phyloP scores from a whole-genome alignment of 2,888 invertebrate genomes.

The Acleris cristana region DNA sequence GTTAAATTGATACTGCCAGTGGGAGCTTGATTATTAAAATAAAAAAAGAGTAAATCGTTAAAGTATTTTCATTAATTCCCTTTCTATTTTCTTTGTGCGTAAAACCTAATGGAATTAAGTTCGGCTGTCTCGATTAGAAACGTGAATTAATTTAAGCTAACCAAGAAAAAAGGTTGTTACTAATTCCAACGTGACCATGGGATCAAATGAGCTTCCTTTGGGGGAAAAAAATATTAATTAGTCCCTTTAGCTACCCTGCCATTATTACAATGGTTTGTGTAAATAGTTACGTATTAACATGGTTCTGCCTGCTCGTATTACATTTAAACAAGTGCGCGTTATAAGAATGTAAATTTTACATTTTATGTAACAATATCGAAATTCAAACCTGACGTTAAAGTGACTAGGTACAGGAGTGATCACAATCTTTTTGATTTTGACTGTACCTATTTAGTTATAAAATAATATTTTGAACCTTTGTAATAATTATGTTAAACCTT shows the following conservation, averaged over 20 bases:
- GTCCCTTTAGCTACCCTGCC: constrained; percentile 42
- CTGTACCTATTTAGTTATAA: too few species aligned
- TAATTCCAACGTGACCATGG: constrained; percentile 53
- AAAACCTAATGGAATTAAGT: constrained; percentile 45
- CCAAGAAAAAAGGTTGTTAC: constrained; percentile 54
- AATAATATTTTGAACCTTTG: too few species aligned
- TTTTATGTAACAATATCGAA: too few species aligned
- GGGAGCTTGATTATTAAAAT: neutral
- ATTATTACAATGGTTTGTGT: constrained; percentile 48
- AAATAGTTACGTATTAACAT: neutral
- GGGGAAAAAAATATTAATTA: constrained; percentile 51
- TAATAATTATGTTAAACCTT: too few species aligned
- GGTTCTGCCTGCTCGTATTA: neutral
- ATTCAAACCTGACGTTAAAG: too few species aligned
- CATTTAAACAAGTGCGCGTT: too few species aligned
- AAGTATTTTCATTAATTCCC: neutral
- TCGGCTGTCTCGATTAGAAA: constrained; percentile 46
- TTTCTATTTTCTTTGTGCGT: constrained; percentile 31
- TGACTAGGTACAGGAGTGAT: too few species aligned
- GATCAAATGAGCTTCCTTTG: constrained; percentile 49
- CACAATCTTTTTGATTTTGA: too few species aligned
- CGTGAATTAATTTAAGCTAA: constrained; percentile 57
- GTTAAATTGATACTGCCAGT: neutral
- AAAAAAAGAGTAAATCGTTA: neutral
- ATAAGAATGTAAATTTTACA: too few species aligned